Evolutionary conservation across 2,113 vertebrate genomes (phyloP).

Genomic region (Cottus gobio): DNA sequence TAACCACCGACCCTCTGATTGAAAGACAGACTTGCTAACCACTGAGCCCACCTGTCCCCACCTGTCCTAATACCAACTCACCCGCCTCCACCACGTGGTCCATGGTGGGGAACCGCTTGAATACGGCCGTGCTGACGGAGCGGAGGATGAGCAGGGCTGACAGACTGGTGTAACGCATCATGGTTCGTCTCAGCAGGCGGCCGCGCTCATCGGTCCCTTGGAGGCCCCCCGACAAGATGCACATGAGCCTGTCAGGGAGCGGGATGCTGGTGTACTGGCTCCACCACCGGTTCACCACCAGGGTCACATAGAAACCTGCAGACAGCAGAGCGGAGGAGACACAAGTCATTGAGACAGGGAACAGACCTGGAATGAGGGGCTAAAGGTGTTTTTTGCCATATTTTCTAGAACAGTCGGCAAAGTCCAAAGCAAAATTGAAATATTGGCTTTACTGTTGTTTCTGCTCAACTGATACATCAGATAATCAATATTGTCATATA

Average conservation of each 20-base stretch:
- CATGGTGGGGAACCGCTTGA: constrained; percentile 93
- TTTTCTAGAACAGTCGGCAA: too few relatives aligned
- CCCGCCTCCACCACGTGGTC: constrained; percentile 95
- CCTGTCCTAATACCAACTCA: constrained; percentile 53
- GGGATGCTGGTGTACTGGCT: constrained; percentile 92
- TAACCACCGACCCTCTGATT: too few relatives aligned
- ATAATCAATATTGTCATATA: background rate
- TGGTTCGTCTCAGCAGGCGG: constrained; percentile 89
- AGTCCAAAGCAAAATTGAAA: background rate
- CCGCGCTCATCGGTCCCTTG: constrained; percentile 90
- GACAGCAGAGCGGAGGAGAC: background rate
- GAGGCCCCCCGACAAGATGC: constrained; percentile 85
- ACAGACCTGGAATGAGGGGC: background rate
- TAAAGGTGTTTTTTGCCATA: background rate
- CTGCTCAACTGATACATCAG: background rate
- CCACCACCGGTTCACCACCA: constrained; percentile 97
- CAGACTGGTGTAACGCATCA: constrained; percentile 92
- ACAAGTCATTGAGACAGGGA: background rate
- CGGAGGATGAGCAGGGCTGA: constrained; percentile 92
- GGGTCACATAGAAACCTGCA: constrained; percentile 93
- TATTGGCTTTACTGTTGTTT: background rate
- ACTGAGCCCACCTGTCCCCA: too few relatives aligned
- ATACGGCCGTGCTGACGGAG: constrained; percentile 92
- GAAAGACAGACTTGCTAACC: too few relatives aligned
- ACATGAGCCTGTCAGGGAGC: constrained; percentile 90